Percentiles rank a stretch among this genome's conserved stretches.
Conservation (phyloP, 1,140 invertebrate genomes). For the Copidosoma floridanum region DNA sequence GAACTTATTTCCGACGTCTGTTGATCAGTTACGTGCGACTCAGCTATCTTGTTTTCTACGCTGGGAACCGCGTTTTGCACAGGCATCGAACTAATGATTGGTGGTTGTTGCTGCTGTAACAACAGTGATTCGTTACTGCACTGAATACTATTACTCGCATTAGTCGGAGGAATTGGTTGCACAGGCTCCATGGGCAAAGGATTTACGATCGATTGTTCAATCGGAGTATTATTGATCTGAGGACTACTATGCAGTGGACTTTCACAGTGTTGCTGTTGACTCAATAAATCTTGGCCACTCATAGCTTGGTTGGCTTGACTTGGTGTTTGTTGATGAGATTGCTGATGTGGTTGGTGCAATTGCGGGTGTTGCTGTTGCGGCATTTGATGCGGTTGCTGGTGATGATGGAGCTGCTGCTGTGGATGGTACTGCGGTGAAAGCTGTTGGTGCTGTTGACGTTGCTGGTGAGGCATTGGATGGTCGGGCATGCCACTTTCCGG, state of each 20-base stretch:
- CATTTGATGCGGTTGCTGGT: conserved; percentile 16
- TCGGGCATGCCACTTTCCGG: conserved; percentile 38
- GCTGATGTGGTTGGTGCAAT: conserved; percentile 1
- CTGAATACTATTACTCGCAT: conserved; percentile 49
- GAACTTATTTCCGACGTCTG: conserved; percentile 37
- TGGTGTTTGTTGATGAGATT: neutral
- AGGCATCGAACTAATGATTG: conserved; percentile 23
- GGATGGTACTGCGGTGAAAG: conserved; percentile 8
- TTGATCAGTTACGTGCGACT: conserved; percentile 43
- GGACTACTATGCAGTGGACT: conserved; percentile 42
- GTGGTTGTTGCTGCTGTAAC: conserved; percentile 34
- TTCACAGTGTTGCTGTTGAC: conserved; percentile 35
- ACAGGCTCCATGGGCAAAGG: conserved; percentile 45
- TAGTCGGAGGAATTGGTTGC: conserved; percentile 49
- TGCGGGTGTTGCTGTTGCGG: conserved; percentile 27
- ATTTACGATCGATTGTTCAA: conserved; percentile 35
- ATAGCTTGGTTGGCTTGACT: conserved; percentile 19
- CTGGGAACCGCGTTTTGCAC: conserved; percentile 36
- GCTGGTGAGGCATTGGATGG: conserved; percentile 31
- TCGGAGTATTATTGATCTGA: conserved; percentile 34
- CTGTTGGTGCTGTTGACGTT: conserved; percentile 27
- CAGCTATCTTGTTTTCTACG: conserved; percentile 41
- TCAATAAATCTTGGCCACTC: conserved; percentile 11
- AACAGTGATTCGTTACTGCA: conserved; percentile 38
- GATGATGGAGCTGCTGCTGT: neutral